Evolutionary conservation across 2,797 vertebrate genomes (phyloP), one percentile per base, ranked within the genome.

Genomic region (Dromococcyx pavoninus): DNA sequence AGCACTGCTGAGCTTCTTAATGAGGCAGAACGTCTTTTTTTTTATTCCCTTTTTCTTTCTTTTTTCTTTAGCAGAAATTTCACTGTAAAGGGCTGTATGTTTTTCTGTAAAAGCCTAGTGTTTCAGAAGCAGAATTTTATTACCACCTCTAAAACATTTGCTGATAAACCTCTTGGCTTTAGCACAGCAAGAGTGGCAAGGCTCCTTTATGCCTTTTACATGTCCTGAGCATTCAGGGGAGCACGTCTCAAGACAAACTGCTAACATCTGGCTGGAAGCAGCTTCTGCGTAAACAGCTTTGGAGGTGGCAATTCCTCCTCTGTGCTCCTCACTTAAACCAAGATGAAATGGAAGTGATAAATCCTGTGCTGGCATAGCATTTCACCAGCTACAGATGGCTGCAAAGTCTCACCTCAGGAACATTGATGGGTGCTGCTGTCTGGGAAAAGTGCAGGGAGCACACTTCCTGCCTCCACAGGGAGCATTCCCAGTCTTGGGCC

Each of bases 391-490:
- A 2, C 16, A 24, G 50, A 12, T 0, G 3, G 11, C 74, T 82
- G 50, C 21, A 35, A 3, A 27, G 17, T 75, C 71, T 67, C 14
- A 64, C 28, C 9, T 25, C 22, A 19, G 58, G 51, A 58, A 24
- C 1, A 1, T 5, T 56, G 56, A 11, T 41, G 64, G 15, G 11
- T 75, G 27, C 50, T 78, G 23, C 19, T 50, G 8, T 58, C 5
- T 30, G 33, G 2, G 1, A 37, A 2, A 1, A 1, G 19, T 3
- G 3, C 0, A 1, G 19, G 32, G 33, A 84, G 5, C 22, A n/a
- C 5, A 9, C 8, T n/a, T 88, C 15, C 7, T 9, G 4, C 5
- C 43, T 83, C 23, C 2, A 4, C 28, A n/a, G 19, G 37, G 15
- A 57, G 11, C 17, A 8, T 37, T 86, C 18, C 32, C 21, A 60